Conservation (phyloP, 2,888 invertebrate genomes). For the Hydrotaea cyrtoneurina region DNA sequence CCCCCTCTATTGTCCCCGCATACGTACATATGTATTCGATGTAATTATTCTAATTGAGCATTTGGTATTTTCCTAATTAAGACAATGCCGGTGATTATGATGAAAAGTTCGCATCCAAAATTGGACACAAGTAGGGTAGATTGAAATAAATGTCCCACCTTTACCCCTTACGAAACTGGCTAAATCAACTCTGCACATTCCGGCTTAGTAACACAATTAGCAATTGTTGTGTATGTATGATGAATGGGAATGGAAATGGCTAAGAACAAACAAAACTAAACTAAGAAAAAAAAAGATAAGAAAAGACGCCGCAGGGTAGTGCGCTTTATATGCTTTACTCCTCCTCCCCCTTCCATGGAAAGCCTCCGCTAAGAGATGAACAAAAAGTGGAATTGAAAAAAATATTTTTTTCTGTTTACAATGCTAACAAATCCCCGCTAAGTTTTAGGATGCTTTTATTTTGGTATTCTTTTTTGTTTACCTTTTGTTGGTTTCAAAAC, state of each 20-base stretch:
- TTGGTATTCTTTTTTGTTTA: background rate
- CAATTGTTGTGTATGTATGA: background rate
- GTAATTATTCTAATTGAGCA: too few species aligned
- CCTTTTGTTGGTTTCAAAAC: background rate
- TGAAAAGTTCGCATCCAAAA: background rate
- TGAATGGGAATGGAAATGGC: too few species aligned
- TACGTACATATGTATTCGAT: too few species aligned
- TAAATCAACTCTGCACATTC: slow-evolving; percentile 46
- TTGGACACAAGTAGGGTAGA: background rate
- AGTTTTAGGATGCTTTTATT: slow-evolving; percentile 7
- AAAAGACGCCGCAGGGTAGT: background rate
- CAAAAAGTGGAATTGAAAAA: background rate
- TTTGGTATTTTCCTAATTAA: background rate
- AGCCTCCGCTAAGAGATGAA: too few species aligned
- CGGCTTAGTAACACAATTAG: background rate
- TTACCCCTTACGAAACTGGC: slow-evolving; percentile 14
- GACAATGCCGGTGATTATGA: background rate
- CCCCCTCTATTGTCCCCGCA: too few species aligned
- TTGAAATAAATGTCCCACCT: too few species aligned
- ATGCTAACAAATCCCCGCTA: background rate
- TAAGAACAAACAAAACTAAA: too few species aligned
- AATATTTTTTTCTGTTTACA: background rate
- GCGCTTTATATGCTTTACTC: background rate
- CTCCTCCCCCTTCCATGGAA: background rate
- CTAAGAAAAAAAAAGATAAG: too few species aligned